A percentile compares a stretch with the other conserved stretches of the same genome.
These are phyloP conservation scores for Triplophysa rosa DNA, from an alignment of 2,113 vertebrate genomes.

Conservation along the genomic window DNA sequence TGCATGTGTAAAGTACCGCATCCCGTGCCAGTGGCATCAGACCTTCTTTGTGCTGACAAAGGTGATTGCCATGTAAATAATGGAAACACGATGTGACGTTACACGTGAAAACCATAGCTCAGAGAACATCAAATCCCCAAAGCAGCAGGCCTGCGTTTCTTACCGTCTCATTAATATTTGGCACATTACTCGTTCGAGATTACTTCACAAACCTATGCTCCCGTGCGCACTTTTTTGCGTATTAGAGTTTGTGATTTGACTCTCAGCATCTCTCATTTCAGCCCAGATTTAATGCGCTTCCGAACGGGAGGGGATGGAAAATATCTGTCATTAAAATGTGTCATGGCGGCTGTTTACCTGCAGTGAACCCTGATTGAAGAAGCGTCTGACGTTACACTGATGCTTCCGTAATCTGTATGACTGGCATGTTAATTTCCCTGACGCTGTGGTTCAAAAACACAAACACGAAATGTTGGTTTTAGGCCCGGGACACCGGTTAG, in stretches of 20 bases:
- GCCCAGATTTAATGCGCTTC: constrained; percentile 49
- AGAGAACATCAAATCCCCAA: not conserved
- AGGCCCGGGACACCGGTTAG: constrained; percentile 74
- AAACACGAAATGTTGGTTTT: constrained; percentile 83
- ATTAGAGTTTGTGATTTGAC: constrained; percentile 23
- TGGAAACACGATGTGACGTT: constrained; percentile 1
- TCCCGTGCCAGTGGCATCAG: not conserved
- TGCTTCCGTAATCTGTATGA: constrained; percentile 79
- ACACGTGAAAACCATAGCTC: not conserved
- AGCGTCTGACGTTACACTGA: constrained; percentile 77
- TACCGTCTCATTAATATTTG: constrained; percentile 37
- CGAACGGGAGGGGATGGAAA: not conserved
- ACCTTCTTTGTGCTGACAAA: not conserved
- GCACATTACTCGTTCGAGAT: constrained; percentile 29
- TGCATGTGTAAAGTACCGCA: not conserved
- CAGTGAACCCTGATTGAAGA: constrained; percentile 74
- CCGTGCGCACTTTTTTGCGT: constrained; percentile 13
- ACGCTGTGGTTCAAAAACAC: constrained; percentile 83
- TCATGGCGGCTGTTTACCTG: constrained; percentile 76
- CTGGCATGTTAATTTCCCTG: constrained; percentile 80
- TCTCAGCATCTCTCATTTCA: constrained; percentile 44
- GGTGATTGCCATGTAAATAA: constrained; percentile 1
- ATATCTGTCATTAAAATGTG: constrained; percentile 68
- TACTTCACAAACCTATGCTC: constrained; percentile 16
- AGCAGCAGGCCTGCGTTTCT: constrained; percentile 19